Evolutionary conservation across 2,888 invertebrate species (phyloP), one percentile per base, ranked within the genome.

Genomic region (Ditula angustiorana): DNA sequence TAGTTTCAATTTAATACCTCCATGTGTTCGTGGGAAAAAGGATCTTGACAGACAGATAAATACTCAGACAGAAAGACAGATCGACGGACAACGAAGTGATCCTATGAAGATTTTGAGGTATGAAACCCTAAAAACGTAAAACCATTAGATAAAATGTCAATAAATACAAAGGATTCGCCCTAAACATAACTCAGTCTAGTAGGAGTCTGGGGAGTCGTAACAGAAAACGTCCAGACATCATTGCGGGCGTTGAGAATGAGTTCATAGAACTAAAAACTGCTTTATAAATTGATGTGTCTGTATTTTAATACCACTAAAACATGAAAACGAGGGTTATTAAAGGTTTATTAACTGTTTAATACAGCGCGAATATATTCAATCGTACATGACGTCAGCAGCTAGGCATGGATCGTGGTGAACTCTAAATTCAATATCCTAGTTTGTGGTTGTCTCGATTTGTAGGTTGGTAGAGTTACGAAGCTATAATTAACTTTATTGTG

Each of bases 221-320:
- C 10, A 44, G 46, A 59, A 59, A 59, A 46, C 13, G 46, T 58
- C 59, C 59, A 59, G 59, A 64, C 64, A 53, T 59, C 35, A 52
- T 58, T 63, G 50, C 57, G 33, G 10, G n/a, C 8, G 37, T 46
- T 33, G 47, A 19, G 16, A 11, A 63, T 50, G 64, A 46, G 64
- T 59, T 64, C 64, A 30, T 37, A 44, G 59, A 47, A 59, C 64
- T 59, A 28, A 33, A 53, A 58, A 64, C 35, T 13, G 53, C 53
- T 52, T 53, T 53, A n/a, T n/a, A 53, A 64, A 8, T 46, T 64
- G 46, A 52, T 53, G 35, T 30, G 46, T 53, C 35, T 64, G 13
- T 30, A 16, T 28, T 37, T 52, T 47, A 10, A 19, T 10, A 10
- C 19, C 19, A 2, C 19, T 10, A 19, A 10, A 41, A 19, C 5